phyloP scores from a whole-genome alignment of 2,888 invertebrate species.

The Lypha dubia region DNA sequence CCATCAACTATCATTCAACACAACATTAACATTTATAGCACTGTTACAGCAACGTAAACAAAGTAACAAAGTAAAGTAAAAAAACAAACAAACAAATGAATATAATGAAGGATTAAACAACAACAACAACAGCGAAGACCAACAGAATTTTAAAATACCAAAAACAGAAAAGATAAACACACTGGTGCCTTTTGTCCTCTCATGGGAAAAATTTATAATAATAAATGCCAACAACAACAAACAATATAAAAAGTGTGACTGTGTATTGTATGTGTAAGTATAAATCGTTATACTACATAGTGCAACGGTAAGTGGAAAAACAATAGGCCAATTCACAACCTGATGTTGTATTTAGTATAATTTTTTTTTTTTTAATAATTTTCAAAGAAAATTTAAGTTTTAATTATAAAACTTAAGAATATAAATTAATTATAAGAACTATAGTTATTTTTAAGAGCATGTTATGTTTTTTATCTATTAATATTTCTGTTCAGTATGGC shows the following conservation, averaged over 20 bases:
- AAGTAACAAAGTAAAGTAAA: constrained; percentile 20
- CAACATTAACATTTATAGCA: constrained; percentile 33
- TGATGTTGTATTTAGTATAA: too few species aligned
- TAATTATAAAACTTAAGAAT: too few species aligned
- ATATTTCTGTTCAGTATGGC: too few species aligned
- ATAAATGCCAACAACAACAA: constrained; percentile 68
- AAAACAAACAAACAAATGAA: constrained; percentile 7
- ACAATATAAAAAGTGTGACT: constrained; percentile 34
- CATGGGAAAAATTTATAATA: constrained; percentile 69
- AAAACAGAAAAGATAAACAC: constrained; percentile 49
- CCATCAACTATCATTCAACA: constrained; percentile 56
- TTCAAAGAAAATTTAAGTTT: too few species aligned
- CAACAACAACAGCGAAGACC: constrained; percentile 32
- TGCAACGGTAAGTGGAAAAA: too few species aligned
- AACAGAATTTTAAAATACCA: constrained; percentile 29
- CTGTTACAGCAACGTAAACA: constrained; percentile 23
- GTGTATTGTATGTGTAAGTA: not conserved
- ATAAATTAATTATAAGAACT: too few species aligned
- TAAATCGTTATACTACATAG: too few species aligned
- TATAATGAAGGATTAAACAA: constrained; percentile 28
- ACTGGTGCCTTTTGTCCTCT: constrained; percentile 52
- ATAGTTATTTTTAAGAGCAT: too few species aligned
- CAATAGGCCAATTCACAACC: too few species aligned
- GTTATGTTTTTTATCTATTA: too few species aligned
- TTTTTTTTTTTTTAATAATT: too few species aligned